Conservation (phyloP, 1,140 invertebrate genomes). For the Temnothorax longispinosus region DNA sequence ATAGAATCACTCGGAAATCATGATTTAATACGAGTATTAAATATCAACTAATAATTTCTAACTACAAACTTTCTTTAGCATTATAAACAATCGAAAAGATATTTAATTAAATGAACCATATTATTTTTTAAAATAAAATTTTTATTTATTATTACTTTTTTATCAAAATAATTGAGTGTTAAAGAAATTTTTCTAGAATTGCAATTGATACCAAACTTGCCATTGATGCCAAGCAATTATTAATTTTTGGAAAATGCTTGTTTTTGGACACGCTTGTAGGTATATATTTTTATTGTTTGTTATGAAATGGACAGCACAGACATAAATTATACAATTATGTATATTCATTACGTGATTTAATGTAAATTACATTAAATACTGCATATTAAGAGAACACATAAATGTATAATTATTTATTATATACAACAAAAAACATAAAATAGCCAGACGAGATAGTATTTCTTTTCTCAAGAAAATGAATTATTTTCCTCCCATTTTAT, state of each 20-base stretch:
- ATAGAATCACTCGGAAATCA: background rate
- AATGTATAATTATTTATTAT: background rate
- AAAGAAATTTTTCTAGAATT: background rate
- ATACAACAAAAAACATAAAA: background rate
- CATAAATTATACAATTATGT: background rate
- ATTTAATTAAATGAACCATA: background rate
- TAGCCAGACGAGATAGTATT: background rate
- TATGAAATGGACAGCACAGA: background rate
- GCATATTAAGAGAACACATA: background rate
- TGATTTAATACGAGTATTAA: background rate
- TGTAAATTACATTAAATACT: background rate
- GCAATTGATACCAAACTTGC: background rate
- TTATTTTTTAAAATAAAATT: background rate
- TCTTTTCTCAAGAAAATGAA: background rate
- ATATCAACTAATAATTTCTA: background rate
- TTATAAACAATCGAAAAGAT: background rate
- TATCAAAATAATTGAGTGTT: background rate
- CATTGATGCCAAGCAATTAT: background rate
- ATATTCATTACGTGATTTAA: background rate
- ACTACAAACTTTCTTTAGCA: background rate
- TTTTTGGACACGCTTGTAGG: background rate
- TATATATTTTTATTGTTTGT: background rate
- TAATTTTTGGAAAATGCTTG: background rate
- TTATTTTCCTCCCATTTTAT: background rate
- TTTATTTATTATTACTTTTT: background rate